Evolutionary conservation across 2,113 vertebrate genomes (phyloP), one percentile per base, ranked within the genome.

Genomic region (Meleagris gallopavo): DNA sequence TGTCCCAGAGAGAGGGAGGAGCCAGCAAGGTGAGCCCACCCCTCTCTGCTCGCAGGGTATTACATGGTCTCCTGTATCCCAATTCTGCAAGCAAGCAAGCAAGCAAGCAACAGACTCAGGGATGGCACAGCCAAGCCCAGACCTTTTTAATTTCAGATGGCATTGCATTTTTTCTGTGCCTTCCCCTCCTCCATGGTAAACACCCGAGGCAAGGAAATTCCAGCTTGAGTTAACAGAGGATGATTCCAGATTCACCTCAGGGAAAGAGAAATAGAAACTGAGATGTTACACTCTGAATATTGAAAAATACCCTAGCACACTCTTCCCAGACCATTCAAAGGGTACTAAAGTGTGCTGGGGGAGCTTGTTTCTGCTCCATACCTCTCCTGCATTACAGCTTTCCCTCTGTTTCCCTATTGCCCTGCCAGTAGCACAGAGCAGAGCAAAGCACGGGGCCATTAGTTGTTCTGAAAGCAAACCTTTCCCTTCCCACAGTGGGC

Each of bases 401-500:
- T 58, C 54, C n/a, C 62, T 38, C 62, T 3, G 2, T n/a, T 84
- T 69, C 84, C 50, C 30, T 3, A 11, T 21, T 18, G 15, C 45
- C 60, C 74, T 50, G 64, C 22, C 54, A 22, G 32, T 48, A 5
- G 3, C 1, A 7, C 41, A n/a, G 72, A 86, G 57, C 45, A 86
- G 73, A 62, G 62, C 1, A 1, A 71, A 52, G 65, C 74, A 18
- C 70, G 91, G 89, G 82, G 92, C 95, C 54, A 22, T 89, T 43
- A 76, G 24, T 60, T 90, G 77, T 67, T 76, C 71, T 70, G 90
- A 46, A 85, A 96, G 91, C 82, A 95, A 97, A 71, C 69, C 91
- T 86, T 89, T 91, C 22, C 43, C 71, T 70, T 91, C 79, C 72
- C 79, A 95, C 38, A 1, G 67, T 66, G 67, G 34, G 83, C 30